Base-by-base conservation (phyloP, 2,888 invertebrate species). In the Ormia ochracea region DNA sequence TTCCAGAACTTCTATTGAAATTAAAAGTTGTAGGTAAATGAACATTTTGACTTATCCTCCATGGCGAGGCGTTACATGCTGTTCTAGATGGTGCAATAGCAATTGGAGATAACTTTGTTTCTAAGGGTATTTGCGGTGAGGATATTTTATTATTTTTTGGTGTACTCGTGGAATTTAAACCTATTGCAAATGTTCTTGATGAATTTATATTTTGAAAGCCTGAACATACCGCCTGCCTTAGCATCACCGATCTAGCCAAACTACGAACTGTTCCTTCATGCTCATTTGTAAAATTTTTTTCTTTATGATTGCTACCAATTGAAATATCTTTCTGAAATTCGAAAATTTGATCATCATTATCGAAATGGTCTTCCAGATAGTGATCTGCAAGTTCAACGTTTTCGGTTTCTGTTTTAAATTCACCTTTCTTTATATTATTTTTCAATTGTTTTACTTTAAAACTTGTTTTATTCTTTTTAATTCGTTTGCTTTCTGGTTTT, bases 41-140 rank as follows among this genome's bases (percentile, higher is more conserved):
- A 2, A 81, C 82, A 31, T 86, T 84, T n/a, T 87, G 86, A 2
- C 85, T 61, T 0, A 87, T 86, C n/a, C 89, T 86, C 89, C 89
- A 89, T 0, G 89, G 89, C 6, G 89, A 88, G 7, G 81, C 14
- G 0, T 28, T 75, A n/a, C 78, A 10, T n/a, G 36, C 1, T 9
- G 54, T 12, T 21, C 36, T 72, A 1, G 23, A 43, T 28, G 14
- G 41, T 3, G 45, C 48, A 48, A 61, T 59, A 23, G 61, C 2
- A 45, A 86, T 85, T 12, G 88, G 86, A 2, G 88, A 87, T 10
- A 85, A 72, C 26, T 81, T 75, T 0, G 69, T 14, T 36, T 56
- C 19, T 38, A 76, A 36, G 12, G 3, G 19, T 0, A 36, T 33
- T 23, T 52, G 45, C 0, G 59, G 12, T 1, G 43, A 19, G 3